These are phyloP conservation scores for Nemurella pictetii DNA, from an alignment of 2,888 invertebrate species.

Conservation along the genomic window DNA sequence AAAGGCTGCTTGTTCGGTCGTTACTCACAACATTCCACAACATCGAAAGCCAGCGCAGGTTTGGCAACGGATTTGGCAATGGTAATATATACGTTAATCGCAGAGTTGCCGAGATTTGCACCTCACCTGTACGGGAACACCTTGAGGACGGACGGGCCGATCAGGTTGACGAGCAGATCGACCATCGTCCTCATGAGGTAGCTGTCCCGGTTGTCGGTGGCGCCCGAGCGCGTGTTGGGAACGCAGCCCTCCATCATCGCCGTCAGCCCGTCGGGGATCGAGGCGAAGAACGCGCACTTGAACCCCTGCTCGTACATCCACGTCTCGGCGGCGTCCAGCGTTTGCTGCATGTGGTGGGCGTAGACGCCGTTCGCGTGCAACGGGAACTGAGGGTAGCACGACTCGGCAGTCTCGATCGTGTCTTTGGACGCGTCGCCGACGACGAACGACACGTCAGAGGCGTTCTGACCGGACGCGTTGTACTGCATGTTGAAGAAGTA, in stretches of 20 bases:
- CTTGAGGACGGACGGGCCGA: conserved; percentile 45
- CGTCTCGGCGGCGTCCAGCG: conserved; percentile 49
- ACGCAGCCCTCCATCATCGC: background rate
- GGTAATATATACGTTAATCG: no score
- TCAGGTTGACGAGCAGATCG: conserved; percentile 48
- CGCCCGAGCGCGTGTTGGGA: conserved; percentile 38
- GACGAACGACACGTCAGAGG: background rate
- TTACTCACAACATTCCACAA: background rate
- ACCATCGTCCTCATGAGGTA: conserved; percentile 45
- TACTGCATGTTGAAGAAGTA: background rate
- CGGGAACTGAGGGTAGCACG: conserved; percentile 47
- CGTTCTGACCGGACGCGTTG: background rate
- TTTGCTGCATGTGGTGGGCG: conserved; percentile 46
- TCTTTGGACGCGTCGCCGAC: background rate
- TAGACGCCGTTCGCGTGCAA: conserved; percentile 39
- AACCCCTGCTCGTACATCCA: conserved; percentile 50
- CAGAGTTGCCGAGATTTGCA: no score
- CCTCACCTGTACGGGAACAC: conserved; percentile 33
- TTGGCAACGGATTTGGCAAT: no score
- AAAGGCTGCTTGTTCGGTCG: background rate
- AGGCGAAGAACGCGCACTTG: conserved; percentile 17
- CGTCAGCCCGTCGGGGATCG: conserved; percentile 31
- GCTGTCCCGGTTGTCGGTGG: conserved; percentile 33
- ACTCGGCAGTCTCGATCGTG: background rate
- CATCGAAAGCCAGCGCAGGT: no score